A percentile compares a stretch with the other conserved stretches of the same genome.
Conservation (phyloP, 2,797 vertebrate genomes). For the Ispidina picta region DNA sequence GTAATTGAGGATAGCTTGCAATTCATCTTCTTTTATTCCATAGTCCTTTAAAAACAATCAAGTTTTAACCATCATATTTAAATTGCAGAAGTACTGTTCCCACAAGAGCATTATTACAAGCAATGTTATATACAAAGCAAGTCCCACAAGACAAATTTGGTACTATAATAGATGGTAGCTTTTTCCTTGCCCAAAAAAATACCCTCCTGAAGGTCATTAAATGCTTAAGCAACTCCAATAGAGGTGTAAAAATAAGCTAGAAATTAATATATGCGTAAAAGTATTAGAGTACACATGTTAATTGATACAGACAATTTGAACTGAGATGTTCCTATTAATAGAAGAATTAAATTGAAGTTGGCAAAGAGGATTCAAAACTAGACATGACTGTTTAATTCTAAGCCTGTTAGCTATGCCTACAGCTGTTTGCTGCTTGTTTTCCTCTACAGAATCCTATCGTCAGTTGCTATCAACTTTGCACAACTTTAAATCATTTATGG, state of each 20-base stretch:
- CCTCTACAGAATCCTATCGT: neutral
- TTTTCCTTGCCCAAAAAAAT: neutral
- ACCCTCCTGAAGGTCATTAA: neutral
- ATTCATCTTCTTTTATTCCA: conserved; percentile 95
- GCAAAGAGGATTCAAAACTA: neutral
- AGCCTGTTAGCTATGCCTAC: neutral
- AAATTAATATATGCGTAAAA: neutral
- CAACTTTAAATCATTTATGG: neutral
- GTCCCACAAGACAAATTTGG: neutral
- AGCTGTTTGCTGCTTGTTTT: neutral
- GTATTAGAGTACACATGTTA: neutral
- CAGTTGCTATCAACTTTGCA: neutral
- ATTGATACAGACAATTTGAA: neutral
- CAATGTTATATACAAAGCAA: neutral
- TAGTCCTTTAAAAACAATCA: conserved; percentile 82
- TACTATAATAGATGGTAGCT: neutral
- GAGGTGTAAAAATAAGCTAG: neutral
- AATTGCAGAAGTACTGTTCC: neutral
- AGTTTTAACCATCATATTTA: neutral
- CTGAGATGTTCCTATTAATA: neutral
- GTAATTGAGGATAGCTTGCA: conserved; percentile 97
- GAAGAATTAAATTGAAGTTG: neutral
- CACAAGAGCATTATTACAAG: neutral
- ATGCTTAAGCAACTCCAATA: neutral
- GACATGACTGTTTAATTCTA: neutral